Evolutionary conservation across 2,797 vertebrate genomes (phyloP), one percentile per base, ranked within the genome.

Genomic region (Luscinia megarhynchos): DNA sequence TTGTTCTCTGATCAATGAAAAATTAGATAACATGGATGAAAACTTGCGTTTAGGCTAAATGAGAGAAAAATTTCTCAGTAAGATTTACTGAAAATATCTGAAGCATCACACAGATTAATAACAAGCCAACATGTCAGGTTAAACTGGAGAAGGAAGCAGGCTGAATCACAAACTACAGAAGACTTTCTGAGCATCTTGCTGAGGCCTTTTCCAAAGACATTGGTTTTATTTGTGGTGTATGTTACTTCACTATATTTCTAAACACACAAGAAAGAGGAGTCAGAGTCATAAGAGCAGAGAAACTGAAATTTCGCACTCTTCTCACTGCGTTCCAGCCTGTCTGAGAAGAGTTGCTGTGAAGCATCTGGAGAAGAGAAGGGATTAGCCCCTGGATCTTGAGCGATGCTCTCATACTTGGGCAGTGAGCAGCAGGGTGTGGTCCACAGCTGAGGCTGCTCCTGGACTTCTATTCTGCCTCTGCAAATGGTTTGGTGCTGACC

Each of bases 321-420:
- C 58, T 6, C 54, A 5, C 58, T 26, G 45, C 0, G 0, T 86
- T 90, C 59, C 55, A 84, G 23, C 26, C 51, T 59, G 54, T 64
- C 22, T 86, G 43, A 10, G 51, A 54, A 4, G 53, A 61, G 38
- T 59, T 77, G 45, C 74, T 84, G 32, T 38, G 20, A 51, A 87
- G 59, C 43, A 29, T 66, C 57, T 66, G 75, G 58, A 91, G 66
- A 45, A n/a, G 73, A 50, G 81, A 58, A 30, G 40, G 68, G 82
- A 72, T 80, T 75, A 58, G 68, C 38, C 46, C 13, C 54, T 64
- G 69, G 27, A 5, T 72, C 27, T 32, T 11, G 62, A 83, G 1
- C 0, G 22, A 20, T 41, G 50, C 7, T 0, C 36, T 87, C n/a
- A 5, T 63, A 9, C 40, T 78, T 68, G 62, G 1, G 2, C 18